A percentile compares a stretch with the other conserved stretches of the same genome.
Evolutionary conservation across 2,113 vertebrate genomes (phyloP).

Genomic region (Cavia porcellus): DNA sequence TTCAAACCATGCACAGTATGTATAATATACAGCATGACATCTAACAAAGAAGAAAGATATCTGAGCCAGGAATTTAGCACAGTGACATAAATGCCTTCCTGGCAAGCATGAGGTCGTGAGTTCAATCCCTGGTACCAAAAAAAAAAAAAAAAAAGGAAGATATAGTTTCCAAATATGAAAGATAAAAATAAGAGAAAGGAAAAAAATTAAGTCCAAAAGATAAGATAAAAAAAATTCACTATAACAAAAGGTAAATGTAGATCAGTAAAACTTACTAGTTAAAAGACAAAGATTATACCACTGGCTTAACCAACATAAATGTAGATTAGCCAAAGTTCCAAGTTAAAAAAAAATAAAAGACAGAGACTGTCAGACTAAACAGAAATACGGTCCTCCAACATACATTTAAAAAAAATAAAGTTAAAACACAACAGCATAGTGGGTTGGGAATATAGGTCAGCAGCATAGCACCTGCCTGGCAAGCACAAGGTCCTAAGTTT

Average conservation of each 20-base stretch:
- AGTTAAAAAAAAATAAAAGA: conserved; percentile 56
- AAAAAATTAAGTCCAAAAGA: conserved; percentile 10
- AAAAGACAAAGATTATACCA: conserved; percentile 51
- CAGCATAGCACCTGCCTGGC: neutral
- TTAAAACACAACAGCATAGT: neutral
- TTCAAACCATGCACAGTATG: neutral
- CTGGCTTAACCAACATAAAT: neutral
- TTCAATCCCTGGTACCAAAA: too few relatives aligned
- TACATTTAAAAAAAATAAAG: conserved; percentile 9
- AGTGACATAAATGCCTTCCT: too few relatives aligned
- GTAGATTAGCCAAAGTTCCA: neutral
- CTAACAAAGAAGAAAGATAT: neutral
- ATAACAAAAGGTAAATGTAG: conserved; percentile 31
- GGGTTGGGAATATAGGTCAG: neutral
- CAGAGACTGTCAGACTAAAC: conserved; percentile 10
- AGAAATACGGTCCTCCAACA: conserved; percentile 15
- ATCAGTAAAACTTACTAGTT: conserved; percentile 50
- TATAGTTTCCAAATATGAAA: conserved; percentile 47
- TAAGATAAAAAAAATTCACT: neutral
- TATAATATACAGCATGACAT: conserved; percentile 29
- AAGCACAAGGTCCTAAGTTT: neutral
- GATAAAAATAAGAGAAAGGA: conserved; percentile 38
- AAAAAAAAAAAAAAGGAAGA: neutral
- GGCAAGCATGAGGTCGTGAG: too few relatives aligned
- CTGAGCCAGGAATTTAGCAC: too few relatives aligned